Percentiles rank a stretch among this genome's conserved stretches.
Conservation (phyloP, 2,797 vertebrate species). For the Malurus splendens region DNA sequence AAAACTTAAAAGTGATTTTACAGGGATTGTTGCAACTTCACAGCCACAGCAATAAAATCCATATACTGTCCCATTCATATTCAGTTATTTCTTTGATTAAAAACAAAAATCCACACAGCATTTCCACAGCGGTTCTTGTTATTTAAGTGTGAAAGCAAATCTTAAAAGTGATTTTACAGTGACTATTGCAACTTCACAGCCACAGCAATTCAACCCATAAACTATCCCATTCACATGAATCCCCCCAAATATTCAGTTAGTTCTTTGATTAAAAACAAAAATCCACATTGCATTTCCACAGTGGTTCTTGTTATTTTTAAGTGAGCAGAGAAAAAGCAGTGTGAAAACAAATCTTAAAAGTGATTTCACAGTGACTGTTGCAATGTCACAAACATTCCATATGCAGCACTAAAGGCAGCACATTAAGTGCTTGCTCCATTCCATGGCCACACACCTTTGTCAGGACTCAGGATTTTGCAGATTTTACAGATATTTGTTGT, state of each 20-base stretch:
- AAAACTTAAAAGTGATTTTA: neutral
- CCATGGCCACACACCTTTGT: neutral
- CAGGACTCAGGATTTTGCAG: neutral
- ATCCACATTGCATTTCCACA: neutral
- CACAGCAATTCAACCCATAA: neutral
- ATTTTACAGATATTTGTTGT: neutral
- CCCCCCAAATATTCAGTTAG: neutral
- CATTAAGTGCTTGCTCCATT: neutral
- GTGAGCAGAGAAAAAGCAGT: neutral
- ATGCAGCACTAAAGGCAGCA: neutral
- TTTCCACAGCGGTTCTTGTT: neutral
- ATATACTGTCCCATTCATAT: neutral
- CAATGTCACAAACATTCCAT: neutral
- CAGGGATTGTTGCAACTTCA: neutral
- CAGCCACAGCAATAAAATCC: neutral
- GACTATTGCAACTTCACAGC: neutral
- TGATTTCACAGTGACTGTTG: neutral
- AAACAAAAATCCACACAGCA: neutral
- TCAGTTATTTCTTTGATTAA: neutral
- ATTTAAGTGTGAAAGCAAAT: neutral
- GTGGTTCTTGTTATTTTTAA: neutral
- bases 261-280: neutral
- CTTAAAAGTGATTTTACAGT: neutral
- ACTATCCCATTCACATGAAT: neutral
- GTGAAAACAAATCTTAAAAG: neutral